Evolutionary conservation across 2,888 invertebrate genomes (phyloP).

Genomic region (Nomada ruficornis): DNA sequence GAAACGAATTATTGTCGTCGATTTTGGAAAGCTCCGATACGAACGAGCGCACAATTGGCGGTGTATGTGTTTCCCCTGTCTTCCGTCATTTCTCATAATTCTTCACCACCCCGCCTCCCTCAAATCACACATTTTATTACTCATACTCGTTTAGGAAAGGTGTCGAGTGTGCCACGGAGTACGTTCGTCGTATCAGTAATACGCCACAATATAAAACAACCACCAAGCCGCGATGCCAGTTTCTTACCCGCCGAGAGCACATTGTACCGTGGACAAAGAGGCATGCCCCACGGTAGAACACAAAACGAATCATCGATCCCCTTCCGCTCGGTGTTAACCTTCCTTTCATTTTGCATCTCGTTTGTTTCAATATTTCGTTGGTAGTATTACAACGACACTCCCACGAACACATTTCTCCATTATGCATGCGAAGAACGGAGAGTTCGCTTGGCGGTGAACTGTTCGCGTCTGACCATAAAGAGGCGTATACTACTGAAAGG

Average conservation of each 20-base stretch:
- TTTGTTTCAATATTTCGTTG: neutral
- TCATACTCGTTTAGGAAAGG: slow-evolving; percentile 1
- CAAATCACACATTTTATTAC: neutral
- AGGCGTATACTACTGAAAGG: slow-evolving; percentile 14
- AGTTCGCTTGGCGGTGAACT: slow-evolving; percentile 24
- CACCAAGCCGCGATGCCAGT: neutral
- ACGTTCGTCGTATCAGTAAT: slow-evolving; percentile 12
- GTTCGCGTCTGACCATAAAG: slow-evolving; percentile 44
- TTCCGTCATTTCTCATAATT: neutral
- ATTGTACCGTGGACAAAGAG: slow-evolving; percentile 7
- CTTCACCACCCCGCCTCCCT: neutral
- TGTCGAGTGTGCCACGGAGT: slow-evolving; percentile 1
- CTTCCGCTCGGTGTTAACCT: neutral
- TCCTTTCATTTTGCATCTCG: neutral
- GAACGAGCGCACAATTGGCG: neutral
- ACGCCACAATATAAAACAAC: neutral
- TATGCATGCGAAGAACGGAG: neutral
- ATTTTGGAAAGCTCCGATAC: neutral
- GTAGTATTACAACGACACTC: neutral
- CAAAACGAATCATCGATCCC: slow-evolving; percentile 2
- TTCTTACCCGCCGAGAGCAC: neutral
- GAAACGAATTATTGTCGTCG: neutral
- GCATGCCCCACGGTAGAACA: slow-evolving; percentile 9
- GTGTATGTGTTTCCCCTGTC: neutral
- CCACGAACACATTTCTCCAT: neutral